Conservation (phyloP, 1,140 invertebrate genomes). For the Armadillidium nasatum region DNA sequence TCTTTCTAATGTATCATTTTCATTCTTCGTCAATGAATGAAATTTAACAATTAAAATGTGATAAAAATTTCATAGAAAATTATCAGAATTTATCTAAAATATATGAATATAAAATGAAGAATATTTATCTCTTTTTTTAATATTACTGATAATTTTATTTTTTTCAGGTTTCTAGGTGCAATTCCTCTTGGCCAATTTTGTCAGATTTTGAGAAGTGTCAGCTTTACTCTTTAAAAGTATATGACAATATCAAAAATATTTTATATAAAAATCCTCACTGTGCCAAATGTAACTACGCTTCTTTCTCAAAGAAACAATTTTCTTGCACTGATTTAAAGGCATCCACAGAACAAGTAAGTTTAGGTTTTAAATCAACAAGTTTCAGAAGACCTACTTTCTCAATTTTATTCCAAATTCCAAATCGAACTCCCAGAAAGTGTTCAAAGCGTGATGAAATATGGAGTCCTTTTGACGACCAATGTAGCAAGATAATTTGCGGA, state of each 20-base stretch:
- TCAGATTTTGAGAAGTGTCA: constrained; percentile 36
- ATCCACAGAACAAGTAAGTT: not conserved
- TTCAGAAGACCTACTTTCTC: not conserved
- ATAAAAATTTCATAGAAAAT: too few species aligned
- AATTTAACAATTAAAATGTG: not conserved
- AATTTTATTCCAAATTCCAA: not conserved
- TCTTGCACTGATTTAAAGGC: not conserved
- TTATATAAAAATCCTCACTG: constrained; percentile 51
- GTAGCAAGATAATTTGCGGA: constrained; percentile 25
- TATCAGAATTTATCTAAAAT: too few species aligned
- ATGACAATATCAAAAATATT: constrained; percentile 9
- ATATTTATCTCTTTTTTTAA: too few species aligned
- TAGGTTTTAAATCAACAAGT: not conserved
- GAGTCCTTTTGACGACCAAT: constrained; percentile 32
- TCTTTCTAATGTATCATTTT: not conserved
- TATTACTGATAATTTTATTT: too few species aligned
- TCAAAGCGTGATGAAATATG: constrained; percentile 35
- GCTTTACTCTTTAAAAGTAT: constrained; percentile 27
- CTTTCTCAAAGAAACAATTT: not conserved
- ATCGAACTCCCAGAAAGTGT: constrained; percentile 10
- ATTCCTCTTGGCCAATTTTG: constrained; percentile 30
- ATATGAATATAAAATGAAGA: too few species aligned
- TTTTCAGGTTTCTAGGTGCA: constrained; percentile 33
- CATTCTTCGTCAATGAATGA: not conserved
- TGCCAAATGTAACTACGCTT: constrained; percentile 47